Evolutionary conservation across 2,888 invertebrate genomes (phyloP), one percentile per base, ranked within the genome.

Genomic region (Lasioglossum oenotherae): DNA sequence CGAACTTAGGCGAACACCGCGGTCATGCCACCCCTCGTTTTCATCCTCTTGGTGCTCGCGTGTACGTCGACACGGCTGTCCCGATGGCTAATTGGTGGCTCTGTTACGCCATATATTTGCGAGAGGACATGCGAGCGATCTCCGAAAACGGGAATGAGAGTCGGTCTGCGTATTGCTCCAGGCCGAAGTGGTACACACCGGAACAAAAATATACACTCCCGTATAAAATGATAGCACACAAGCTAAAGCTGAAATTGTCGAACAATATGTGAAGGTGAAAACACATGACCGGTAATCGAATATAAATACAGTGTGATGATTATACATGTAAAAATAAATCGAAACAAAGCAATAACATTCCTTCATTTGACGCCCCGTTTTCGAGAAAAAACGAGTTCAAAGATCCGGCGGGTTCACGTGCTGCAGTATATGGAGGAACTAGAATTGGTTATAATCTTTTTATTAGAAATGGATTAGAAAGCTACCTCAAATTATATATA

Each of bases 51-150:
- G 44, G 69, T n/a, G 8, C 27, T 23, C 57, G 73, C 27, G 69
- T 71, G 53, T 46, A 87, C 88, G 81, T 86, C 83, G 84, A 84
- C 78, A 81, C 88, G 84, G 82, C 90, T 88, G 89, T 88, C 84
- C 87, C 88, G 60, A 88, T 89, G 87, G 90, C 89, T 91, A 91
- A 91, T 91, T 91, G 91, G 90, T 87, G 88, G 91, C 85, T 90
- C 83, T 88, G 90, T 89, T 82, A 77, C 89, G 83, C 85, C 78
- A 82, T 91, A 87, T 89, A 91, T 90, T 91, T 91, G 88, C 78
- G 23, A 4, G n/a, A n/a, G 83, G 85, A 88, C 87, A 86, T 84
- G 69, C 85, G 88, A 86, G 87, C 85, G 89, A 88, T 80, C 83
- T 80, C 79, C 81, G 88, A 87, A 89, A 91, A 88, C 86, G 74